Conservation (phyloP, 1,140 invertebrate genomes). For the Papilio polyxenes region DNA sequence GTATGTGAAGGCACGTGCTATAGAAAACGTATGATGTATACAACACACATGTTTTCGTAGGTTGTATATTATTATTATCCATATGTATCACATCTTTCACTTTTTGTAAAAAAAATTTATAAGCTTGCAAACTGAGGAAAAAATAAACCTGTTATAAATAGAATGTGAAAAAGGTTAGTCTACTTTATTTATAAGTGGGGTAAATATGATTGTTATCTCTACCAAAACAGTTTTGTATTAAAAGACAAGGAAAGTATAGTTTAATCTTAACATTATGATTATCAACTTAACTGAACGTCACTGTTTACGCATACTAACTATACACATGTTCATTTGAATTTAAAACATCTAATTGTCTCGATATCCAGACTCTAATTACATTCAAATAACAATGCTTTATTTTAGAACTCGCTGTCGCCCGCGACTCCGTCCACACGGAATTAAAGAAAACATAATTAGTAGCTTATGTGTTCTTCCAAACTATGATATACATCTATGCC, state of each 20-base stretch:
- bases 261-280: neutral
- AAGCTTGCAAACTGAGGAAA: slow-evolving; percentile 1
- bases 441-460: too few species aligned
- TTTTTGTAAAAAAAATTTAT: slow-evolving; percentile 16
- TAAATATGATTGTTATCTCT: neutral
- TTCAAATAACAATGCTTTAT: neutral
- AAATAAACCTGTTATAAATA: neutral
- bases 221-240: neutral
- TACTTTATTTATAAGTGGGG: neutral
- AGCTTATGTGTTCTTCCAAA: too few species aligned
- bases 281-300: neutral
- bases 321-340: neutral
- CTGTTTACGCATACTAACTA: neutral
- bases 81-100: slow-evolving; percentile 38
- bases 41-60: slow-evolving; percentile 54
- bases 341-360: neutral
- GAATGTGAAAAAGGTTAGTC: neutral
- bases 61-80: slow-evolving; percentile 45
- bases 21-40: slow-evolving; percentile 54
- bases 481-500: too few species aligned
- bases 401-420: neutral
- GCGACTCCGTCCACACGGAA: too few species aligned
- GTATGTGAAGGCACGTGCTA: slow-evolving; percentile 62
- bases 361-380: neutral
- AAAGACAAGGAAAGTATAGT: neutral